Percentiles rank a stretch among this genome's conserved stretches.
Conservation (phyloP, 2,888 invertebrate genomes). For the Spisula subtruncata region DNA sequence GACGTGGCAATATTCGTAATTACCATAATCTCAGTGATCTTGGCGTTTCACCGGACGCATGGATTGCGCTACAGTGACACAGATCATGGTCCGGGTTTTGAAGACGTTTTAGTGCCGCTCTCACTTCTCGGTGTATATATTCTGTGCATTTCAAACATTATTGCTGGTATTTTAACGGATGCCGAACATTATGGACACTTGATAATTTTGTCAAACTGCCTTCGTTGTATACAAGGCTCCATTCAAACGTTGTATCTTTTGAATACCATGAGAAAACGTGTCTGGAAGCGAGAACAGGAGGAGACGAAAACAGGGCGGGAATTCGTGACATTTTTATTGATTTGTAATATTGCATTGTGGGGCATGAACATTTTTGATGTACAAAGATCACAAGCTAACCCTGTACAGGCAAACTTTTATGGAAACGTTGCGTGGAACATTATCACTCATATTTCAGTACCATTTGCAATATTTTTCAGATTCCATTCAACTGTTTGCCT, state of each 20-base stretch:
- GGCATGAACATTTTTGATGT: constrained; percentile 95
- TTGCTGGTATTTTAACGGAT: constrained; percentile 94
- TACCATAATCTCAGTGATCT: constrained; percentile 94
- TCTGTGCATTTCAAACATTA: constrained; percentile 97
- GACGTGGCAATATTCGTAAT: constrained; percentile 95
- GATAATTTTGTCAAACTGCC: constrained; percentile 95
- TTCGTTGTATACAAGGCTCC: constrained; percentile 96
- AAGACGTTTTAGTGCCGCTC: constrained; percentile 92
- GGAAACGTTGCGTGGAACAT: constrained; percentile 97
- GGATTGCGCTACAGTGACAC: constrained; percentile 84
- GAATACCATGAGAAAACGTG: constrained; percentile 96
- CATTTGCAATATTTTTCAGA: constrained; percentile 97
- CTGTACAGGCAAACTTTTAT: constrained; percentile 96
- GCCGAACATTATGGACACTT: constrained; percentile 94
- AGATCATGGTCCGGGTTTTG: constrained; percentile 73
- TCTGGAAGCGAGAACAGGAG: constrained; percentile 96
- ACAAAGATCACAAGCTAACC: constrained; percentile 97
- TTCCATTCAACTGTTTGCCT: constrained; percentile 97
- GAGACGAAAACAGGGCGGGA: constrained; percentile 98
- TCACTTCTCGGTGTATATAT: constrained; percentile 97
- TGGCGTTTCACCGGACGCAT: constrained; percentile 94
- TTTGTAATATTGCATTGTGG: constrained; percentile 99
- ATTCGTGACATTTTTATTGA: constrained; percentile 97
- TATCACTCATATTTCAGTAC: constrained; percentile 96
- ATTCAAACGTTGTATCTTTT: constrained; percentile 97